Base-by-base conservation (phyloP, 2,888 invertebrate species). In the Nemoura dubitans region DNA sequence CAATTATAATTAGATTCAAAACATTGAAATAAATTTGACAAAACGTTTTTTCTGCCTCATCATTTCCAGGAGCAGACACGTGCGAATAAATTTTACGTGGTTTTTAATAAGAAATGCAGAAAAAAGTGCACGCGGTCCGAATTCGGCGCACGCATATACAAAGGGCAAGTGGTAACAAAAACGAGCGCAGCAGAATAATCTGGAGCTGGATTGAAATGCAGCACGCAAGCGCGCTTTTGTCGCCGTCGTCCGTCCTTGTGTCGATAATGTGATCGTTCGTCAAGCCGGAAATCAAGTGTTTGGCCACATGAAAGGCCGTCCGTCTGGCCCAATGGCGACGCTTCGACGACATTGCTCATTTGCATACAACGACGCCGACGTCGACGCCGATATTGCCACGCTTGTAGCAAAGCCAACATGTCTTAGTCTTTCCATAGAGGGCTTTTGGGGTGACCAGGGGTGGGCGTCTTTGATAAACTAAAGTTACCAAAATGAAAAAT, bases 41-140 rank as follows among this genome's bases (percentile, higher is more conserved):
- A 59, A 59, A 59, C 14, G 59, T 59, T 59, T 59, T 59, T 59
- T 59, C 59, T 59, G 59, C 59, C 59, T 59, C 59, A 59, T 59
- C 59, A 59, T 21, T 59, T 59, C 59, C 59, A 59, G 16, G 59
- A 3, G 16, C 59, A 1, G 21, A 21, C 59, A 59, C 59, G 59
- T 59, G 59, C 59, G 21, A 59, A 59, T 21, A 7, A 59, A 59
- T 59, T 59, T 59, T 59, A 59, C 59, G 59, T 14, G 14, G 14
- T 59, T 21, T 10, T 10, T 7, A 59, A 59, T 7, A 59, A 10
- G 21, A 36, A 36, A 36, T 36, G 10, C 10, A 36, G 3, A 36
- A 6, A n/a, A 36, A 36, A 36, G 10, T 10, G 36, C 10, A 36
- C 36, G 36, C 10, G 36, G 36, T 10, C 10, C 14, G 59, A 21